phyloP scores from a whole-genome alignment of 2,888 invertebrate species.

The Adineta ricciae region DNA sequence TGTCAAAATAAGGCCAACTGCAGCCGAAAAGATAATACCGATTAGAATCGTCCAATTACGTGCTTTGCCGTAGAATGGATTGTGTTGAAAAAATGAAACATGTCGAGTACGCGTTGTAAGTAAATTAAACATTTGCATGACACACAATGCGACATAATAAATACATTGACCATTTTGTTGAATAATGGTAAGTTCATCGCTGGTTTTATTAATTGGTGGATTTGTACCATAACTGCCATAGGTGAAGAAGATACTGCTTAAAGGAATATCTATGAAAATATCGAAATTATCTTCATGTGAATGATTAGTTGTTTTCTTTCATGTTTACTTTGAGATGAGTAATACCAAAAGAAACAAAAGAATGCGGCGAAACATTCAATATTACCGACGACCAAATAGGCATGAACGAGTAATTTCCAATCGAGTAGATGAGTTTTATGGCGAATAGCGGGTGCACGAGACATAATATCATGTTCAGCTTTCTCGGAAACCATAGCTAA shows the following conservation, averaged over 20 bases:
- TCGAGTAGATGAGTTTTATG: conserved; percentile 23
- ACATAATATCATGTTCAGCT: conserved; percentile 26
- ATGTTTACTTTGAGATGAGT: background rate
- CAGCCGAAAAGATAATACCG: conserved; percentile 2
- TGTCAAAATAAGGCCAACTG: background rate
- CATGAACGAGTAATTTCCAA: conserved; percentile 27
- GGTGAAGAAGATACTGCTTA: background rate
- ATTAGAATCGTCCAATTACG: conserved; percentile 22
- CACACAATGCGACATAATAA: conserved; percentile 20
- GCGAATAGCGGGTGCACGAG: background rate
- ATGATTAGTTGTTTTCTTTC: no score
- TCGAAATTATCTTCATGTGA: no score
- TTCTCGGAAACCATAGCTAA: conserved; percentile 25
- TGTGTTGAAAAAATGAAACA: conserved; percentile 23
- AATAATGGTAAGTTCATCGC: background rate
- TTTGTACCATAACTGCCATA: background rate
- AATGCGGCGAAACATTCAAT: background rate
- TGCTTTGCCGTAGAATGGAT: background rate
- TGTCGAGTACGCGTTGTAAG: conserved; percentile 21
- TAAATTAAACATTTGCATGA: conserved; percentile 28
- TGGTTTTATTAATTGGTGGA: background rate
- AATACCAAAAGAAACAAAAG: background rate
- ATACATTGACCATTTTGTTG: conserved; percentile 23
- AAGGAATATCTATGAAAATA: background rate
- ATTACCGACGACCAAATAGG: conserved; percentile 24